Base-by-base conservation (phyloP, 2,888 invertebrate genomes). In the Oscheius sp. region DNA sequence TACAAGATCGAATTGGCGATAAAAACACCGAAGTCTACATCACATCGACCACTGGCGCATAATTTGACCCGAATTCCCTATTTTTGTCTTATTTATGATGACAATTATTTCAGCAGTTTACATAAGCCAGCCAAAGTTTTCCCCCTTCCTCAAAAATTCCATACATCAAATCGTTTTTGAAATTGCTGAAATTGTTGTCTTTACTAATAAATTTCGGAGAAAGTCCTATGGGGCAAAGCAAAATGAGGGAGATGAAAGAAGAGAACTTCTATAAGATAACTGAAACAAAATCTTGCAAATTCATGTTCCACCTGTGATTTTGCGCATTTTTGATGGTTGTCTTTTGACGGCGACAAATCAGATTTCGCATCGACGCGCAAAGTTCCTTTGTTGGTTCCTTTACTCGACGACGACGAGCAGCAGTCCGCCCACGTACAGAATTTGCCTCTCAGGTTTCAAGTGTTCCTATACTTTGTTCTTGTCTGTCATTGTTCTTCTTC, bases 1-100 rank as follows among this genome's bases (percentile, higher is more conserved):
- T 86, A 59, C 81, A 83, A 35, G 80, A 81, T 58, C 73, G 81
- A 29, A 71, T 53, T 29, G 61, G 63, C 6, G 79, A 78, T 71
- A 75, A 69, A n/a, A 75, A 72, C 29, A 79, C 81, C 2, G 25
- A 66, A 12, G 69, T 70, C 45, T 79, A 81, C 68, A 79, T 81
- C 23, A 23, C 70, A 16, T 70, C 70, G 1, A 23, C 61, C n/a
- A 70, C 46, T 27, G 70, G 70, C 25, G 23, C 16, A 12, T 70
- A 29, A 16, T 58, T 13, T 2, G 12, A 27, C 27, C 23, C 21
- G 5, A 12, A 9, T 21, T 55, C 13, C 55, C 55, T 23, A 6
- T 23, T 6, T 13, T 21, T 55, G 5, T 55, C 55, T 18, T 3
- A 23, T 55, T 55, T 55, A 35, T 9, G 5, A 9, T 35, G 16